Evolutionary conservation across 2,888 invertebrate species (phyloP), one percentile per base, ranked within the genome.

Genomic region (Microctonus brassicae): DNA sequence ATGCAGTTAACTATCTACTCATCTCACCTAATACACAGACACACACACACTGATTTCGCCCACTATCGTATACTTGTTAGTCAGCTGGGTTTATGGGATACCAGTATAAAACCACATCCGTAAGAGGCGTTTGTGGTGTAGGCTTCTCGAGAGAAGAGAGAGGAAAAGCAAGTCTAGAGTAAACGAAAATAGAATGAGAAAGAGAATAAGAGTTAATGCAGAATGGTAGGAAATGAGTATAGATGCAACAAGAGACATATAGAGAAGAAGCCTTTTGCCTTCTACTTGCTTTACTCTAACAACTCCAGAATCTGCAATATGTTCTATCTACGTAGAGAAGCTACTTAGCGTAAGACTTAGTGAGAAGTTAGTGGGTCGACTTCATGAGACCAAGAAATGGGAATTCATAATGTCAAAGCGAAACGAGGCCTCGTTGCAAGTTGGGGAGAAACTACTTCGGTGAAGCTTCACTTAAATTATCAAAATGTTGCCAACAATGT

Each of bases 101-200:
- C 73, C 76, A 67, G 74, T 71, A 72, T 77, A 78, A 78, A 82
- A 83, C 81, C 78, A 70, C 78, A 81, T 78, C 79, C 68, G 75
- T 75, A 72, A 76, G 77, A 73, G 76, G 74, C 77, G 81, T 81
- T 77, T 81, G 80, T 77, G 74, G 74, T 78, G 33, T 29, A 39
- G 60, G 81, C 76, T 74, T 73, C 70, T 70, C 73, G 36, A 73
- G 70, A 73, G 72, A 69, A 73, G 61, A 36, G 61, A 34, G 42
- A 60, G 57, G 7, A 7, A 29, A 62, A 53, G 26, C 36, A 26
- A 69, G 57, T n/a, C n/a, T n/a, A 53, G 72, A 73, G 61, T 29
- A 57, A 34, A 33, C 53, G 57, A 55, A n/a, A 53, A 36, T 24
- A 11, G 22, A 34, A 36, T 22, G 24, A 33, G 39, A 42, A 55